These are phyloP conservation scores for Cynocephalus volans DNA, from an alignment of 2,113 vertebrate species.

Conservation along the genomic window DNA sequence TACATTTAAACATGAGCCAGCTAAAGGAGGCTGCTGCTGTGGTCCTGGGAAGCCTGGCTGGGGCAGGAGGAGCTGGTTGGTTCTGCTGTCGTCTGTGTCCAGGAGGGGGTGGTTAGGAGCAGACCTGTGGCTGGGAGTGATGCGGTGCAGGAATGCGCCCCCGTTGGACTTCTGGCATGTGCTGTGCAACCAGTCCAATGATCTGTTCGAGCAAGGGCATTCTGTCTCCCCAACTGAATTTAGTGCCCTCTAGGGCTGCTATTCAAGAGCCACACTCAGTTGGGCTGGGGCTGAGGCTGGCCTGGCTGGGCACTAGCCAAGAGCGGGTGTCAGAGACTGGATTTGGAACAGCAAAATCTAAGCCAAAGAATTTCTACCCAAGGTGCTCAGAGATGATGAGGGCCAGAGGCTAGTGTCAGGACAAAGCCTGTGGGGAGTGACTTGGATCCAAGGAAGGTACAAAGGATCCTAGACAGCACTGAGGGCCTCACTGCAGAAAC, in stretches of 20 bases:
- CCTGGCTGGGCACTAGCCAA: background rate
- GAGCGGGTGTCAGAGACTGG: background rate
- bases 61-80: accelerated
- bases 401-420: background rate
- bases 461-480: background rate
- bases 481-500: no score
- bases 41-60: background rate
- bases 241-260: background rate
- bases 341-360: background rate
- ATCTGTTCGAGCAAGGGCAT: accelerated
- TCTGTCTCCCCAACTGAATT: background rate
- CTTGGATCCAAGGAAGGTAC: background rate
- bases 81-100: background rate
- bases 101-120: background rate
- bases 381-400: background rate
- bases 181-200: background rate
- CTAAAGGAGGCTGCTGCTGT: background rate
- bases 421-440: background rate
- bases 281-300: no score
- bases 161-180: accelerated
- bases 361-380: background rate
- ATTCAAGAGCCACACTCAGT: background rate
- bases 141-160: background rate
- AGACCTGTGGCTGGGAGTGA: background rate
- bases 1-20: background rate